Evolutionary conservation across 64 coral and sea anemone genomes (phyloP).

Genomic region (Hydrozoanthus tunicans): DNA sequence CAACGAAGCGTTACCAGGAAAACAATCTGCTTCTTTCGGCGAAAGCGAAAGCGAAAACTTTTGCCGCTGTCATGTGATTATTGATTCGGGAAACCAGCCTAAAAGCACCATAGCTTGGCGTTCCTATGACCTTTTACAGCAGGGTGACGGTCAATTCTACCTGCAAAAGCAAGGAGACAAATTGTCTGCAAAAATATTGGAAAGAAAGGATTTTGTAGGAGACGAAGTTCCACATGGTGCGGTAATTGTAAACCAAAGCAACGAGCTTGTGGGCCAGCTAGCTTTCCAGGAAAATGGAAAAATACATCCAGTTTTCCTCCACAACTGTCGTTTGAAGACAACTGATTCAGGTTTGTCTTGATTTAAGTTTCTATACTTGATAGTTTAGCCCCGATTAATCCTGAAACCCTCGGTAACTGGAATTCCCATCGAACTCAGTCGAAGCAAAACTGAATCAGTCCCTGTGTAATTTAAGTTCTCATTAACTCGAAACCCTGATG

Average conservation of each 20-base stretch:
- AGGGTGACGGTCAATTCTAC: background rate
- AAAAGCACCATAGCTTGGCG: background rate
- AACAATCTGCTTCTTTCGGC: background rate
- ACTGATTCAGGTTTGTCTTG: slow-evolving; percentile 17
- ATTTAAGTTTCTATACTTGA: background rate
- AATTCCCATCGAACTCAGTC: no score
- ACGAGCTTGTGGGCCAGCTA: slow-evolving; percentile 14
- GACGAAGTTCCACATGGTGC: slow-evolving; percentile 8
- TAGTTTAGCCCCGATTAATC: no score
- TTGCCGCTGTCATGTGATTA: background rate
- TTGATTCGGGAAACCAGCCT: slow-evolving; percentile 25
- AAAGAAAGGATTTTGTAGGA: slow-evolving; percentile 10
- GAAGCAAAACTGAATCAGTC: no score
- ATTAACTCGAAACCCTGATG: no score
- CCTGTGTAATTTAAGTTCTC: no score
- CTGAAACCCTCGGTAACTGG: no score
- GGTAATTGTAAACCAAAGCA: slow-evolving; percentile 13
- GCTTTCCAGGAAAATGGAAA: slow-evolving; percentile 14
- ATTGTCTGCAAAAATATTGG: slow-evolving; percentile 6
- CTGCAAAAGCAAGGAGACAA: slow-evolving; percentile 31
- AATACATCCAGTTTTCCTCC: background rate
- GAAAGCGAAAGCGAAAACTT: background rate
- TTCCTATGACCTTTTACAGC: background rate
- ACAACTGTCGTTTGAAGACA: background rate
- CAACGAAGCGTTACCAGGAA: background rate